phyloP scores from a whole-genome alignment of 2,797 vertebrate genomes.

The Florisuga fusca region DNA sequence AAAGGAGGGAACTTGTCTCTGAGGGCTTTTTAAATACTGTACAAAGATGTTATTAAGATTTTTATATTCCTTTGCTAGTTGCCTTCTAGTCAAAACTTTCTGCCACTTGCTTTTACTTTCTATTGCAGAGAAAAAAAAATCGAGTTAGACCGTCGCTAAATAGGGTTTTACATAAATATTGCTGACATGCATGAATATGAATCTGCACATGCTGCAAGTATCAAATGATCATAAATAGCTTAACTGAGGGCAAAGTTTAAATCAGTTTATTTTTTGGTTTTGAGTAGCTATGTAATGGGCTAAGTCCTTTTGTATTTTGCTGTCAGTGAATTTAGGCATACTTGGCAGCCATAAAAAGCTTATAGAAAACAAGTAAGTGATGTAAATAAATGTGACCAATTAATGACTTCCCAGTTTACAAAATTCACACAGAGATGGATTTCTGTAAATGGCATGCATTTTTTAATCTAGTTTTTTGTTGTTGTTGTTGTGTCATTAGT shows the following conservation, averaged over 20 bases:
- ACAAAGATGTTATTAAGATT: neutral
- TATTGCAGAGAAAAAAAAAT: neutral
- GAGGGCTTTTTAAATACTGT: conserved; percentile 21
- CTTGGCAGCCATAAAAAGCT: conserved; percentile 54
- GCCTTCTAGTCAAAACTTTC: conserved; percentile 58
- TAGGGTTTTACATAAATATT: conserved; percentile 38
- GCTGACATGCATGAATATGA: conserved; percentile 63
- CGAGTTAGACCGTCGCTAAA: conserved; percentile 16
- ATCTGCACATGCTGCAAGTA: conserved; percentile 34
- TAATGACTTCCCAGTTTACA: conserved; percentile 9
- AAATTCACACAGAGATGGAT: conserved; percentile 6
- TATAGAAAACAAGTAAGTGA: conserved; percentile 5
- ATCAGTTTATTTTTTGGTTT: conserved; percentile 19
- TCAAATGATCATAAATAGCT: conserved; percentile 32
- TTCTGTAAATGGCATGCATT: neutral
- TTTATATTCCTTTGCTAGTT: conserved; percentile 44
- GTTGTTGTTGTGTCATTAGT: neutral
- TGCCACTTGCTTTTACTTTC: conserved; percentile 41
- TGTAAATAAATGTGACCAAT: conserved; percentile 57
- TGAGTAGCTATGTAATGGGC: conserved; percentile 58
- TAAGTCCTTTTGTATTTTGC: conserved; percentile 29
- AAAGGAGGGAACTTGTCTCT: conserved; percentile 11
- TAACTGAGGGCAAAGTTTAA: conserved; percentile 58
- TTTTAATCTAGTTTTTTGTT: neutral
- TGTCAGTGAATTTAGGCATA: conserved; percentile 48